Conservation (phyloP, 2,797 vertebrate species). For the Mastacembelus armatus region DNA sequence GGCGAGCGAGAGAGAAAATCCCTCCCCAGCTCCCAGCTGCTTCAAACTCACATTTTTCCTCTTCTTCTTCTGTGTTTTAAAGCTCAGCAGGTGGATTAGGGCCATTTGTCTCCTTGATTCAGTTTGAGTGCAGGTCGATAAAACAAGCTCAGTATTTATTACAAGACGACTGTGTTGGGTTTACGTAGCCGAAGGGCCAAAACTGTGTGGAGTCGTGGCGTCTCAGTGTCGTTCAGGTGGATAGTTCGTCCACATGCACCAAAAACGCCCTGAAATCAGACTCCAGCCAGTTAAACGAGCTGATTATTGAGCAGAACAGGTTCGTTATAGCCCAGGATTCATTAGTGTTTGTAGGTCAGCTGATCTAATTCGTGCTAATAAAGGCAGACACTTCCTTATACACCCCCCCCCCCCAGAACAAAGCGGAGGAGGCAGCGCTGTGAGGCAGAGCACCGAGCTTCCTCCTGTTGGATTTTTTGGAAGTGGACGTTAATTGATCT, state of each 20-base stretch:
- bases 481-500: constrained; percentile 97
- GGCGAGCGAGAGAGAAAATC: constrained; percentile 18
- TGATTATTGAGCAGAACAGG: neutral
- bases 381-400: constrained; percentile 5
- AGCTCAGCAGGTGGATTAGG: constrained; percentile 13
- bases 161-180: no score
- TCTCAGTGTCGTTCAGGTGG: no score
- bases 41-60: constrained; percentile 10
- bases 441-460: constrained; percentile 83
- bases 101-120: neutral
- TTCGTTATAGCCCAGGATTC: no score
- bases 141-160: no score
- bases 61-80: constrained; percentile 42
- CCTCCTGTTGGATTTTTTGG: constrained; percentile 73
- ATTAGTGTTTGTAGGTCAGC: neutral
- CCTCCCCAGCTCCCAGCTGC: constrained; percentile 12
- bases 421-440: constrained; percentile 86
- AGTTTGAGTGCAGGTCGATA: neutral
- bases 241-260: no score
- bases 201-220: no score
- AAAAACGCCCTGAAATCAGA: no score
- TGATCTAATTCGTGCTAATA: constrained; percentile 14
- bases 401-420: neutral
- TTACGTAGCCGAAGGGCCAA: no score
- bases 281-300: no score